Evolutionary conservation across 2,888 invertebrate species (phyloP).

Genomic region (Lamproptera curius): DNA sequence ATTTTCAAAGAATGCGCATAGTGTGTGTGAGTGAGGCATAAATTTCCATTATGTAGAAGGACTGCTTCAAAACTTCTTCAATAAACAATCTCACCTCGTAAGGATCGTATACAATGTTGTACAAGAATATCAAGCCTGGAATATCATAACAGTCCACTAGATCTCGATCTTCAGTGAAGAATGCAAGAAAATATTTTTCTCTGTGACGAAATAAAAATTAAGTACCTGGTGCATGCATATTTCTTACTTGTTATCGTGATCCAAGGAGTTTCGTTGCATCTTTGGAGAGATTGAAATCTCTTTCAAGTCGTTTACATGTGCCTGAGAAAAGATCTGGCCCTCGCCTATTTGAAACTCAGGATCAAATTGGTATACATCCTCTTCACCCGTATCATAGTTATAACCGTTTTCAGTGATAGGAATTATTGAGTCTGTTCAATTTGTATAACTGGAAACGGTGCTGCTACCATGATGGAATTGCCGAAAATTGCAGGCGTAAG

Average conservation of each 20-base stretch:
- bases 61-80: background rate
- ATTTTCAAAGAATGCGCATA: too few relatives aligned
- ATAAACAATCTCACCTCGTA: background rate
- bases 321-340: slow-evolving; percentile 6
- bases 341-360: background rate
- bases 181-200: background rate
- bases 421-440: too few relatives aligned
- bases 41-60: background rate
- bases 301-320: slow-evolving; percentile 13
- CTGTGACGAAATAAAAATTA: slow-evolving; percentile 1
- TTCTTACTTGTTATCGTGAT: slow-evolving; percentile 13
- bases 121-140: background rate
- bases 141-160: background rate
- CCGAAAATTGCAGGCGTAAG: background rate
- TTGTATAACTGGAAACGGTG: too few relatives aligned
- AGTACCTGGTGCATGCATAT: slow-evolving; percentile 16
- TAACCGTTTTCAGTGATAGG: background rate
- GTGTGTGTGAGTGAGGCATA: background rate
- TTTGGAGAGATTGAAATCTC: slow-evolving; percentile 17
- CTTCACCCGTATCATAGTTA: background rate
- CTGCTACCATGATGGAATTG: background rate
- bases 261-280: slow-evolving; percentile 11
- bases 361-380: background rate
- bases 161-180: background rate
- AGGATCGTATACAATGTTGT: background rate